Percentiles rank a stretch among this genome's conserved stretches.
These are phyloP conservation scores for Pantherophis alleghaniensis DNA, from an alignment of 2,797 vertebrate species.

Conservation along the genomic window DNA sequence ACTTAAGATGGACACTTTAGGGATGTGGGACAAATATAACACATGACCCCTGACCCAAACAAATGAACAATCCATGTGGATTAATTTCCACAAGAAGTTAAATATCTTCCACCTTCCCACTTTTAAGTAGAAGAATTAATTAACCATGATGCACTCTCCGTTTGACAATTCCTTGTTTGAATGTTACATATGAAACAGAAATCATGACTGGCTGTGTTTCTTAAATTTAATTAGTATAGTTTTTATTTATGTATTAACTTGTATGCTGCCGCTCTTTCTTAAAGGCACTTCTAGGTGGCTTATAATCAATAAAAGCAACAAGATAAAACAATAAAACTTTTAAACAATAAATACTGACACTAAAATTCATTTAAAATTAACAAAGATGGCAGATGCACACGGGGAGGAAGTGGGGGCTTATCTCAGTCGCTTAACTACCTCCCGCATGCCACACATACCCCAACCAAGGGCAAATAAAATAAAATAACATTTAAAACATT, in stretches of 20 bases:
- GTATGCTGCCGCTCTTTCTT: background rate
- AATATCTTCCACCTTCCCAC: background rate
- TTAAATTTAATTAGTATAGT: background rate
- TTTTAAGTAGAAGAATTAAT: background rate
- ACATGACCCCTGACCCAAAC: background rate
- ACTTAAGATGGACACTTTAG: background rate
- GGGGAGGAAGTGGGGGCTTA: background rate
- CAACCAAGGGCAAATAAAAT: background rate
- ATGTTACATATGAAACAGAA: background rate
- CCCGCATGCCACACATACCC: background rate
- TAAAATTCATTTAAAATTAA: background rate
- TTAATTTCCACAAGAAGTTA: background rate
- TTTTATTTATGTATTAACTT: background rate
- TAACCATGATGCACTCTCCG: background rate
- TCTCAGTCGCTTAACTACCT: background rate
- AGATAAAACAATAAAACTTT: background rate
- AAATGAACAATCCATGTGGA: background rate
- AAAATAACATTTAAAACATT: background rate
- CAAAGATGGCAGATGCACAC: background rate
- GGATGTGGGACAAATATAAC: background rate
- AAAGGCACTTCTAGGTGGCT: background rate
- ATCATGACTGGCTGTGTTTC: background rate
- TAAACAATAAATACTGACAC: background rate
- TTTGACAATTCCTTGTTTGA: background rate
- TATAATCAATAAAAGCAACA: background rate